Evolutionary conservation across 2,888 invertebrate species (phyloP), one percentile per base, ranked within the genome.

Genomic region (Drosophila kambysellisi): DNA sequence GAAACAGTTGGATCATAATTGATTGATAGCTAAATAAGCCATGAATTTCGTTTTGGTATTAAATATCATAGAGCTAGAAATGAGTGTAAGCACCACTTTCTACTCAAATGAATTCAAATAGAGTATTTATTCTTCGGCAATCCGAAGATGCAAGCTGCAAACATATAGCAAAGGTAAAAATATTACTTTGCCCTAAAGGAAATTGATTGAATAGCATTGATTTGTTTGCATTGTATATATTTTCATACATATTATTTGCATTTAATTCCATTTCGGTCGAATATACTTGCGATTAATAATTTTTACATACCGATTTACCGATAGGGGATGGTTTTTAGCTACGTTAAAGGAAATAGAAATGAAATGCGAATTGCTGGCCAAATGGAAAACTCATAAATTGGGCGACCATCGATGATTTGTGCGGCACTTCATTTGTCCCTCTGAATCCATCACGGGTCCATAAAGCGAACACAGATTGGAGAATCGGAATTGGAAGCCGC

Each of bases 321-420:
- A 46, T 46, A 2, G 12, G 37, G 56, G 43, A 51, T 41, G n/a
- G 35, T 57, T 41, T 41, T 20, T 20, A 12, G 39, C 3, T 25
- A 17, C 35, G 15, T 35, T 32, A 53, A 56, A 29, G 56, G 59
- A 68, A 74, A 66, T 62, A 67, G n/a, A 66, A 67, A 72, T 63
- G 64, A 50, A 56, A 72, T 58, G 30, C 51, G 59, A 63, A 60
- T 73, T 58, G 53, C n/a, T 66, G 60, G 58, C 57, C 66, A 78
- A 88, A 88, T 69, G 76, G 76, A 74, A 81, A 88, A 71, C 69
- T 67, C 79, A 83, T 82, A 82, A 88, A 88, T 79, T 75, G 69
- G 52, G 33, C 60, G 68, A 56, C 76, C 71, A 74, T 64, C 84
- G 79, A 74, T 82, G 88, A 76, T 81, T 87, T 79, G 74, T 70